Evolutionary conservation across 2,888 invertebrate genomes (phyloP), one percentile per base, ranked within the genome.

Genomic region (Lapara coniferarum): DNA sequence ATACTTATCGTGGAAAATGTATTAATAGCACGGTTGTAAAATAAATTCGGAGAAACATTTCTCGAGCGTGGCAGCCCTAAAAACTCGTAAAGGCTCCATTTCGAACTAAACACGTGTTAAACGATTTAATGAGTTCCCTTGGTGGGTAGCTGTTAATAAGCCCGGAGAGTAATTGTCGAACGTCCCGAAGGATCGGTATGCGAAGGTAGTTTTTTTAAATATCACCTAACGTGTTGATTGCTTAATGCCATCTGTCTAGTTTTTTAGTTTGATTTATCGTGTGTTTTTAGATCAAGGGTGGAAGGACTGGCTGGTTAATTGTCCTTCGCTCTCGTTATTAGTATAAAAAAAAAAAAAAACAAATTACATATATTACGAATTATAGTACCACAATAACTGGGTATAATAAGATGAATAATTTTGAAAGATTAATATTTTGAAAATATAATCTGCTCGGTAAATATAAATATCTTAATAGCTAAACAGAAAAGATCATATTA

Each of bases 81-180:
- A 6, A 59, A 53, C 14, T 16, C 14, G 63, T 58, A 37, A 57
- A 69, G 66, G 57, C 58, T 69, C 66, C 69, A 66, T 66, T 66
- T 69, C 46, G 12, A 51, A 66, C 66, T 69, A 67, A 81, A 88
- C 90, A 90, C 85, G 88, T 89, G 89, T 89, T 87, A 78, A 81
- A 82, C 73, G 79, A 76, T 75, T 77, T 89, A 88, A 89, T 87
- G 89, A 86, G 85, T 75, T 78, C 81, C 81, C 80, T 75, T 84
- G 85, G 84, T 84, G 85, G 85, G 79, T 81, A 79, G 76, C 80
- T 77, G 75, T 81, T 88, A 88, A 88, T 88, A 86, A 80, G 89
- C 87, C 86, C 85, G 80, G 74, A 79, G 85, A 89, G 79, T 85
- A 85, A 89, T 89, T 84, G 83, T 74, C 63, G 55, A 44, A 44